Base-by-base conservation (phyloP, 2,888 invertebrate genomes). In the Drosophila kambysellisi region DNA sequence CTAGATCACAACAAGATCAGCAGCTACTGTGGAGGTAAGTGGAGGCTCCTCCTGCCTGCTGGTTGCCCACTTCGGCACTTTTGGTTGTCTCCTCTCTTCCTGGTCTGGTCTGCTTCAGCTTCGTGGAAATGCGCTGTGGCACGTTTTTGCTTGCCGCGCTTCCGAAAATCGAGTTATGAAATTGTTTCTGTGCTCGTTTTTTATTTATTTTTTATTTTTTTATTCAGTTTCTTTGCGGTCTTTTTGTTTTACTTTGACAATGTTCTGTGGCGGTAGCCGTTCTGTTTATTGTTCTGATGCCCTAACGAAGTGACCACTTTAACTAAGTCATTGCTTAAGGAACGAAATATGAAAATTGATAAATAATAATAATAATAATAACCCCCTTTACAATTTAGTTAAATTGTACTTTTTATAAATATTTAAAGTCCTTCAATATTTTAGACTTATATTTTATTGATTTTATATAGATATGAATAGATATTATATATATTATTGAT, bases 21-120 rank as follows among this genome's bases (percentile, higher is more conserved):
- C 76, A 63, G 86, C 60, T 87, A 8, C 69, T 75, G 50, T 87
- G 84, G 84, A 85, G 84, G 88, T 84, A 87, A 85, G 84, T 72
- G 54, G 30, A 37, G 30, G 58, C 30, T 54, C 54, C 30, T 54
- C 54, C 54, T 37, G 37, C 41, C 51, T 25, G 2, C 53, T 35
- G 20, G 11, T 0, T 20, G 15, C n/a, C 33, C 39, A 30, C 46
- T 3, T 8, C 25, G 50, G 48, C 69, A 57, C 25, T 25, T 65
- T 73, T 46, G 70, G 64, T 52, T 67, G 30, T 56, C n/a, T 15
- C 4, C n/a, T 29, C 30, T 8, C 41, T 30, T 56, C 41, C 41
- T 32, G 43, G 43, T 11, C 41, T 20, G n/a, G 20, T 37, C 39
- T 52, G 35, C 53, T 41, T 1, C 37, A 6, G n/a, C 62, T 77